Conservation (phyloP, 2,797 vertebrate genomes). For the Parotocinclus haroldoi region DNA sequence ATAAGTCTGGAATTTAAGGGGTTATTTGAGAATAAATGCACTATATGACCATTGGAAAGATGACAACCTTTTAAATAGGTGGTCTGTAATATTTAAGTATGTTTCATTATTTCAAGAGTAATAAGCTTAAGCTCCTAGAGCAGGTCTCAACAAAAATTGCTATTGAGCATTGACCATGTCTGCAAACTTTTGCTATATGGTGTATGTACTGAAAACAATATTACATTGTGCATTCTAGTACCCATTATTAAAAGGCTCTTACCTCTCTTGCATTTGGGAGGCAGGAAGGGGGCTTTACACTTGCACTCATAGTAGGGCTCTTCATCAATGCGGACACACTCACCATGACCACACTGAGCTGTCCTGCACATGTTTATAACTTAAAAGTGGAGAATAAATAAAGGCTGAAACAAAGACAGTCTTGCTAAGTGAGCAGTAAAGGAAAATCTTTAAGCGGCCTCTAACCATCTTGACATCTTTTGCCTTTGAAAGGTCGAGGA, state of each 20-base stretch:
- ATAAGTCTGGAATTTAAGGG: no score
- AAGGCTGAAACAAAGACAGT: not conserved
- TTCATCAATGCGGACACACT: conserved; percentile 51
- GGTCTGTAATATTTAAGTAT: no score
- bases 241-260: not conserved
- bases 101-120: no score
- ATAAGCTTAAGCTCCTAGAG: no score
- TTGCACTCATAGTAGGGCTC: conserved; percentile 64
- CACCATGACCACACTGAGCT: conserved; percentile 55
- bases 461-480: conserved; percentile 60
- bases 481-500: conserved; percentile 55
- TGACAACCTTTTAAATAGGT: no score
- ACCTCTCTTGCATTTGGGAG: conserved; percentile 59
- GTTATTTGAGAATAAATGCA: no score
- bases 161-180: no score
- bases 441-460: not conserved
- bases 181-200: no score
- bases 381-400: conserved; percentile 32
- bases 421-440: not conserved
- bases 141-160: no score
- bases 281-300: conserved; percentile 54
- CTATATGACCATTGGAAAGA: no score
- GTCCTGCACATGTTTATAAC: conserved; percentile 58
- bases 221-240: no score
- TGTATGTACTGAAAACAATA: no score